Base-by-base conservation (phyloP, 2,113 vertebrate species). In the Ptychochromis oligacanthus region DNA sequence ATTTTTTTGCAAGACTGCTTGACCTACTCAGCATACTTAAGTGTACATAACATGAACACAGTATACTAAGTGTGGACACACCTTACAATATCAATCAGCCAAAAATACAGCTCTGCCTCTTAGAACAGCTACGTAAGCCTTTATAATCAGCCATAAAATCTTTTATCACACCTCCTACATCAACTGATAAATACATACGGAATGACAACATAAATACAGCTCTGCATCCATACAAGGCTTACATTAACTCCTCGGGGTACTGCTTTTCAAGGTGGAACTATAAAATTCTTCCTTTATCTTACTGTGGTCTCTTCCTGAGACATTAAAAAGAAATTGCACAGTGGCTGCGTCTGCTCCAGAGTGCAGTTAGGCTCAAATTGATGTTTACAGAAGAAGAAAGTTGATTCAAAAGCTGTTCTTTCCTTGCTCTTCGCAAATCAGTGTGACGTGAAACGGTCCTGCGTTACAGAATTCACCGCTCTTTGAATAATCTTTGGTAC, bases 121-220 rank as follows among this genome's bases (percentile, higher is more conserved):
- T 65, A 86, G 56, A 84, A 78, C 52, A 56, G 77, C 81, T 54
- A 87, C 61, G 28, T 90, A 80, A 89, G 80, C 80, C 80, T 89
- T 84, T 65, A 81, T 89, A 90, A 93, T 88, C 83, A 92, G 78
- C 87, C 80, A 88, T 92, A 88, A 92, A 90, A 89, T 87, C n/a
- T 87, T 92, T 93, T 86, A 90, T 91, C 84, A 77, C 85, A 70
- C 64, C 80, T 87, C 72, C 78, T 87, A 82, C 82, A 90, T 87
- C 87, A 90, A 79, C 79, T 81, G 65, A 90, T 87, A 82, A 65
- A 93, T 57, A 81, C 84, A 59, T 62, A 77, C 26, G 83, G 40
- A 52, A 81, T 82, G 81, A 86, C 81, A 87, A 81, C 86, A 82
- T 90, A 87, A 90, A 89, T 75, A 80, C 57, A 78, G 81, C 72